Conservation (phyloP, 2,888 invertebrate genomes). For the Chaitophorus viminalis region DNA sequence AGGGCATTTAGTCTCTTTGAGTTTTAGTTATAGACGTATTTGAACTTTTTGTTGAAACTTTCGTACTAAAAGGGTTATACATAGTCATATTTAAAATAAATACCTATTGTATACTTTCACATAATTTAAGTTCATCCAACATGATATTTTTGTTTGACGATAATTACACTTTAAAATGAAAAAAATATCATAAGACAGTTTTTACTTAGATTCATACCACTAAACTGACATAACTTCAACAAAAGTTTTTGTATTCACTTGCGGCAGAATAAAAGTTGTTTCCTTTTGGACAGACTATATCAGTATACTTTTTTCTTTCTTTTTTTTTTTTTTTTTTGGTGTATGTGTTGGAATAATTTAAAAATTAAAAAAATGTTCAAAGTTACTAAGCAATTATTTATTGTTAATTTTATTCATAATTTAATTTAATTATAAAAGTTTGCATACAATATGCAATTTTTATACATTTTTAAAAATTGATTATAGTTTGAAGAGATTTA, state of each 20-base stretch:
- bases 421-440: no score
- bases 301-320: no score
- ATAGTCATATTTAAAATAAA: background rate
- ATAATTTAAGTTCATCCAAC: background rate
- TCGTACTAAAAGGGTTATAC: background rate
- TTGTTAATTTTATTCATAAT: no score
- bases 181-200: background rate
- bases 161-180: background rate
- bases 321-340: background rate
- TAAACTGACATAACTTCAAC: background rate
- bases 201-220: background rate
- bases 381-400: no score
- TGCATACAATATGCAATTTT: no score
- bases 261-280: background rate
- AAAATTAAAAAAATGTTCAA: no score
- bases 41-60: background rate
- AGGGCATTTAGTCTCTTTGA: background rate
- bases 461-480: no score
- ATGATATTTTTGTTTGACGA: background rate
- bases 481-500: no score
- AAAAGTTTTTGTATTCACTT: constrained; percentile 3
- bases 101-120: background rate
- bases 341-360: background rate
- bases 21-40: background rate
- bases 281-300: background rate